These are phyloP conservation scores for Stercorarius parasiticus DNA, from an alignment of 2,113 vertebrate genomes.

Conservation along the genomic window DNA sequence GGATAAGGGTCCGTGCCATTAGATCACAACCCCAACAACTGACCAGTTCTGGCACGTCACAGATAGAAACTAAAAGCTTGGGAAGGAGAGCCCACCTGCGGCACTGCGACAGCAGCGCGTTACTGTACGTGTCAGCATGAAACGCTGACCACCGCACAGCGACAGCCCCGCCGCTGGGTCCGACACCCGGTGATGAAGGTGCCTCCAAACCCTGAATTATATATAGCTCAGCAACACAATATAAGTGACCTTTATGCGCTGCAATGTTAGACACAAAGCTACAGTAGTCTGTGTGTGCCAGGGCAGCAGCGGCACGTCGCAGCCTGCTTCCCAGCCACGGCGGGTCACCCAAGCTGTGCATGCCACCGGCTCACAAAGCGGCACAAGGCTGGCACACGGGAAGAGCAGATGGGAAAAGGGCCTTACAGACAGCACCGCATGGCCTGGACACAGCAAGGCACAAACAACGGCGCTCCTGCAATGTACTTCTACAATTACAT, in stretches of 20 bases:
- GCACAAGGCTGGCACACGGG: neutral
- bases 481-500: neutral
- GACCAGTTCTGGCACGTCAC: neutral
- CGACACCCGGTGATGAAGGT: neutral
- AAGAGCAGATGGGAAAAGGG: neutral
- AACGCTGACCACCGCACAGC: neutral
- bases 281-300: neutral
- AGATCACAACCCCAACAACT: neutral
- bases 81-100: neutral
- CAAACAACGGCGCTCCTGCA: neutral
- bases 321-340: neutral
- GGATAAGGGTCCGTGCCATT: too few relatives aligned
- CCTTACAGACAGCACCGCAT: neutral
- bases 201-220: conserved; percentile 20
- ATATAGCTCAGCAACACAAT: conserved; percentile 41
- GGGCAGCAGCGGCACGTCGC: neutral
- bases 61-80: neutral
- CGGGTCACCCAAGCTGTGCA: neutral
- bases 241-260: neutral
- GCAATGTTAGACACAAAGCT: neutral
- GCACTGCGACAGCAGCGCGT: neutral
- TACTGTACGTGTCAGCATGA: neutral
- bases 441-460: neutral
- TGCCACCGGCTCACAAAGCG: neutral
- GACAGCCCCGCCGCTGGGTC: neutral